Evolutionary conservation across 2,888 invertebrate species (phyloP), one percentile per base, ranked within the genome.

Genomic region (Conops quadrifasciatus): DNA sequence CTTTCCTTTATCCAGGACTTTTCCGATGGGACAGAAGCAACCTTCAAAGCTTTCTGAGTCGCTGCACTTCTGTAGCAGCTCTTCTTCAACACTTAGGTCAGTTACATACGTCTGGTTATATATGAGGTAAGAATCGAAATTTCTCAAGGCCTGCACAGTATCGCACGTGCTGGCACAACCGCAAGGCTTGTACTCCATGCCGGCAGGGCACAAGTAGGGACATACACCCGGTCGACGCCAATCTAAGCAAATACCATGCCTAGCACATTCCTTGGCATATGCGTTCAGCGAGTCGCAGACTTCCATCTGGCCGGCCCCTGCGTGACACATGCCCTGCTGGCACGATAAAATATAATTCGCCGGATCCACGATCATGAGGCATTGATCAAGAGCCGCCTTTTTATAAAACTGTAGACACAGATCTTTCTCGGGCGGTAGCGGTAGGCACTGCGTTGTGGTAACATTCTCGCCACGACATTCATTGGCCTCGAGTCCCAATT

Each of bases 21-120:
- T 89, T 72, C 92, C 92, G 65, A 89, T 86, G 0, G 94, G 92
- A 85, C 96, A 96, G 88, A 92, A 94, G 84, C 96, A 96, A 1
- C 95, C 95, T 80, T 95, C 95, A 0, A 89, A 88, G 0, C 86
- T 84, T 15, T 83, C 85, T 0, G 81, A 84, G 4, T 84, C 83
- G 30, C 83, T 79, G 73, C 92, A 92, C 72, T 83, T 75, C 36
- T 7, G 36, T n/a, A n/a, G n/a, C 9, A 36, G 9, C 9, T 36
- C 36, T 0, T 83, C 82, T 19, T 82, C 78, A 2, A 75, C 74
- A n/a, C 72, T 78, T 16, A 76, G 0, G 81, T 80, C 51, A 79
- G 82, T 7, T 2, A 80, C 75, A 2, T 82, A 71, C 0, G 78
- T 66, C 60, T 81, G 78, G 9, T 81, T 82, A 9, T 79, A 81